Evolutionary conservation across 2,797 vertebrate species (phyloP).

Genomic region (Sus cebifrons): DNA sequence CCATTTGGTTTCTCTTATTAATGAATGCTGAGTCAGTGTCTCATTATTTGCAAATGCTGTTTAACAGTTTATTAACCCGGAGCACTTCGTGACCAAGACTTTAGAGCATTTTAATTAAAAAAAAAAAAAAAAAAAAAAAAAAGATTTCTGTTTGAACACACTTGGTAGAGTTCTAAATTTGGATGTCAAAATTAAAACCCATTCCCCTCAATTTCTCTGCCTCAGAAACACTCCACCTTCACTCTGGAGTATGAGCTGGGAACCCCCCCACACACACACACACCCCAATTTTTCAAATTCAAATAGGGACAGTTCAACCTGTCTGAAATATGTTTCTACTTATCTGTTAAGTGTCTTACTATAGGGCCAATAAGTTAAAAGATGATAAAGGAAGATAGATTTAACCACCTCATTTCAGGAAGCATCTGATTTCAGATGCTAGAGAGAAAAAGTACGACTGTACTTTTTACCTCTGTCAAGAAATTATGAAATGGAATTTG

Average conservation of each 20-base stretch:
- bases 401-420: conserved; percentile 19
- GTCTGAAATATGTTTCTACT: conserved; percentile 23
- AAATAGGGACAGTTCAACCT: neutral
- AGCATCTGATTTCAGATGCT: conserved; percentile 8
- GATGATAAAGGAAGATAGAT: neutral
- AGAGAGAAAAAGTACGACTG: neutral
- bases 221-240: neutral
- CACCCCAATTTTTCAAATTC: neutral
- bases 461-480: neutral
- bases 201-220: neutral
- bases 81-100: neutral
- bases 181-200: neutral
- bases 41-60: conserved; percentile 28
- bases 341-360: neutral
- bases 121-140: neutral
- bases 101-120: conserved; percentile 61
- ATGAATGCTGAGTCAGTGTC: conserved; percentile 22
- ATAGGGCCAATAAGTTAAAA: neutral
- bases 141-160: neutral
- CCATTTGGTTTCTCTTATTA: conserved; percentile 43
- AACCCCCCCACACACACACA: neutral
- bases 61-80: conserved; percentile 51
- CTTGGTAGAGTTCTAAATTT: neutral
- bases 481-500: conserved; percentile 4
- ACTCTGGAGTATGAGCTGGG: neutral